phyloP scores from a whole-genome alignment of 2,797 vertebrate species.

The Liparis tanakae region DNA sequence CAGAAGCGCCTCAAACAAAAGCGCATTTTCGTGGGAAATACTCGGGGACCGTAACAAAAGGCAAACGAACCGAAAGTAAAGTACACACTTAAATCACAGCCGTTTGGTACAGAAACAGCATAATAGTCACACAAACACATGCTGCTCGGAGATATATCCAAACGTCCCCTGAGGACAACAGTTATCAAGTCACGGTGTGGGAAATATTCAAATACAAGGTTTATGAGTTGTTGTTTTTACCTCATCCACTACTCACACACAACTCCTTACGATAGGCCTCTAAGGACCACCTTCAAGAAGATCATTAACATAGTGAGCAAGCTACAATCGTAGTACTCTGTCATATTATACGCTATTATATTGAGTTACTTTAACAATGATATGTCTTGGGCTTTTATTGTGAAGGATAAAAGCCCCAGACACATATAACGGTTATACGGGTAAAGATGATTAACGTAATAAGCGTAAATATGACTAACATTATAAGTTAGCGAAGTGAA shows the following conservation, averaged over 20 bases:
- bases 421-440: neutral
- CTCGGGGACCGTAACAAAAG: slow-evolving; percentile 60
- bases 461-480: too few species aligned
- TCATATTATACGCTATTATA: neutral
- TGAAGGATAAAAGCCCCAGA: too few species aligned
- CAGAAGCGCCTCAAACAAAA: slow-evolving; percentile 75
- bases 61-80: slow-evolving; percentile 3
- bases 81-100: neutral
- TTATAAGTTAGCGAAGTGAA: too few species aligned
- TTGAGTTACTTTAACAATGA: too few species aligned
- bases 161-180: neutral
- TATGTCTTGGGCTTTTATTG: too few species aligned
- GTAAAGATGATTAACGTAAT: too few species aligned
- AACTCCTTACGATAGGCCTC: neutral
- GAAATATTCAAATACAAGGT: neutral
- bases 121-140: neutral
- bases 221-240: neutral
- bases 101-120: neutral
- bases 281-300: neutral
- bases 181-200: neutral
- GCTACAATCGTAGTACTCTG: too few species aligned
- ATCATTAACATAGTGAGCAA: neutral
- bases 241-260: neutral
- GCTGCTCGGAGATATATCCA: neutral
- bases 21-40: slow-evolving; percentile 63